Evolutionary conservation across 2,797 vertebrate species (phyloP).

Genomic region (Apogon hyalosoma): DNA sequence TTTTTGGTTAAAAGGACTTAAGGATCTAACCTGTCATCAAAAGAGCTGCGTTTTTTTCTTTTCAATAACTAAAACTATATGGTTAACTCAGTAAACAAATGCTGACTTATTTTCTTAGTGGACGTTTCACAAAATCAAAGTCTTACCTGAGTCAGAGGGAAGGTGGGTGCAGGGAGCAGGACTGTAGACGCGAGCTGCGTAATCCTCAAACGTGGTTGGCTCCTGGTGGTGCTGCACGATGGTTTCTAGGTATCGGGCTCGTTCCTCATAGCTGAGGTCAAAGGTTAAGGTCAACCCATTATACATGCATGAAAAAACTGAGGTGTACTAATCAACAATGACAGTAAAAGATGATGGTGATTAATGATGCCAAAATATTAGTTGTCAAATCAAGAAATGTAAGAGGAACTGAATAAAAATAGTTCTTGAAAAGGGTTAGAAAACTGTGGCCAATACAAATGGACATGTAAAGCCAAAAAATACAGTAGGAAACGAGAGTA

Average conservation of each 20-base stretch:
- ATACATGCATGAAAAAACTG: not conserved
- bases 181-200: conserved; percentile 96
- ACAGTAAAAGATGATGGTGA: not conserved
- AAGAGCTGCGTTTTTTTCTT: too few relatives aligned
- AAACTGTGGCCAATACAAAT: too few relatives aligned
- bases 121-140: not conserved
- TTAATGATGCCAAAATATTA: not conserved
- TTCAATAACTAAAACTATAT: too few relatives aligned
- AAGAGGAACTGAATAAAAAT: too few relatives aligned
- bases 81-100: too few relatives aligned
- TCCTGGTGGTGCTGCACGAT: conserved; percentile 97
- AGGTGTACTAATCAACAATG: not conserved
- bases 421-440: too few relatives aligned
- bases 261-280: conserved; percentile 92
- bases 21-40: too few relatives aligned
- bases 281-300: conserved; percentile 84
- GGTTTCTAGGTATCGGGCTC: conserved; percentile 94
- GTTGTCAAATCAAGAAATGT: too few relatives aligned
- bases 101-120: not conserved
- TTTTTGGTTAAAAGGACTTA: too few relatives aligned
- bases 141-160: conserved; percentile 91
- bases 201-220: conserved; percentile 96
- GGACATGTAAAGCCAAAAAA: too few relatives aligned
- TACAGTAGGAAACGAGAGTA: too few relatives aligned
- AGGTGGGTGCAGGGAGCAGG: conserved; percentile 94